These are phyloP conservation scores for Dipodomys spectabilis DNA, from an alignment of 2,113 vertebrate species.

Conservation along the genomic window DNA sequence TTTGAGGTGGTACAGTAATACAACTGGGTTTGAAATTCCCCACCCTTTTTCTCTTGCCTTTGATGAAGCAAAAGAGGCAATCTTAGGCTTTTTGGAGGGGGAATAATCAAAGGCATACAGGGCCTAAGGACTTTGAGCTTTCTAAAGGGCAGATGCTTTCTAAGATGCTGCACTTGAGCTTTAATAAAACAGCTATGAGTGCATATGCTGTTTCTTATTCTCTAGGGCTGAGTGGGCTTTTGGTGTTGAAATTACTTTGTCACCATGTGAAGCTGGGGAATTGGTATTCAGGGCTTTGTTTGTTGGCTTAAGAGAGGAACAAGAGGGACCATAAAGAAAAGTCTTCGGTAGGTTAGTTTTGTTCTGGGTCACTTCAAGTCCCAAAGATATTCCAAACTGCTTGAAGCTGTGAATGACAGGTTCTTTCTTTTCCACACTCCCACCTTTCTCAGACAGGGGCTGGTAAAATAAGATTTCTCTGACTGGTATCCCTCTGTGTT, in stretches of 20 bases:
- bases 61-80: constrained; percentile 52
- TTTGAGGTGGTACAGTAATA: constrained; percentile 29
- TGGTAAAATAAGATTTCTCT: constrained; percentile 32
- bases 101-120: constrained; percentile 62
- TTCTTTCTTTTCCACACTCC: not conserved
- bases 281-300: constrained; percentile 69
- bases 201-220: constrained; percentile 68
- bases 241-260: constrained; percentile 73
- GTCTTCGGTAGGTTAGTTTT: constrained; percentile 60
- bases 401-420: constrained; percentile 63
- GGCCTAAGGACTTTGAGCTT: constrained; percentile 61
- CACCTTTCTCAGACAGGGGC: not conserved
- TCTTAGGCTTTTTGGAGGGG: constrained; percentile 32
- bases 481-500: constrained; percentile 50
- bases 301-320: constrained; percentile 68
- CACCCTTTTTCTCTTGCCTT: constrained; percentile 16
- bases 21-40: constrained; percentile 32
- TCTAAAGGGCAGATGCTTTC: constrained; percentile 68
- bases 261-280: constrained; percentile 45
- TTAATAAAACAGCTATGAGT: constrained; percentile 67
- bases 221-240: constrained; percentile 69
- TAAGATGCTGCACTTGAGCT: constrained; percentile 57
- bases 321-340: constrained; percentile 52
- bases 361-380: constrained; percentile 58
- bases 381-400: constrained; percentile 31